A percentile compares a stretch with the other conserved stretches of the same genome.
These are phyloP conservation scores for Sebastes matsubarae DNA, from an alignment of 2,797 vertebrate genomes.

Conservation along the genomic window DNA sequence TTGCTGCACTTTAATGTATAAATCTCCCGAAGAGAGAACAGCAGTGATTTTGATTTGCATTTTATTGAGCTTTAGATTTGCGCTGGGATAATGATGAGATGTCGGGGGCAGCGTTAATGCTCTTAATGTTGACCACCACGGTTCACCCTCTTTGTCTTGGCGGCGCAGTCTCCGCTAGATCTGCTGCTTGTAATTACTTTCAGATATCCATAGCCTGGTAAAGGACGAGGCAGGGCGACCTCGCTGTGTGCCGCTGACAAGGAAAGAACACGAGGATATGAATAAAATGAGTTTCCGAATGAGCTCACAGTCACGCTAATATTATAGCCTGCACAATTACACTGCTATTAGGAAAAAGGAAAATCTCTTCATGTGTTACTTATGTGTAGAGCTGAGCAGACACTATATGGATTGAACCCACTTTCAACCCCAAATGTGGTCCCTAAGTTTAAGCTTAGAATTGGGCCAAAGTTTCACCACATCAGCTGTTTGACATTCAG, in stretches of 20 bases:
- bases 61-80: slow-evolving; percentile 69
- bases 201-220: slow-evolving; percentile 25
- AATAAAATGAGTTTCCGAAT: neutral
- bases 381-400: neutral
- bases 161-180: neutral
- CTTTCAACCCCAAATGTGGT: neutral
- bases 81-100: slow-evolving; percentile 61
- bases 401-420: neutral
- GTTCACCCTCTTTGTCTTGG: slow-evolving; percentile 36
- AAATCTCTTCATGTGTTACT: neutral
- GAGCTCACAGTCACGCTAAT: neutral
- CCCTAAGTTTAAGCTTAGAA: neutral
- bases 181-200: slow-evolving; percentile 55
- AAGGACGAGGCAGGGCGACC: slow-evolving; percentile 50
- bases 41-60: slow-evolving; percentile 68
- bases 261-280: slow-evolving; percentile 7
- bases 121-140: slow-evolving; percentile 53
- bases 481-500: neutral
- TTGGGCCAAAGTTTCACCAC: neutral
- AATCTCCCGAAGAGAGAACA: slow-evolving; percentile 60
- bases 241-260: slow-evolving; percentile 1
- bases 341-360: neutral
- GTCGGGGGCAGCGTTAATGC: slow-evolving; percentile 60
- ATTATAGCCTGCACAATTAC: neutral
- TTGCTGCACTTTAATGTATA: slow-evolving; percentile 70